A percentile compares a stretch with the other conserved stretches of the same genome.
phyloP scores from a whole-genome alignment of 1,140 invertebrate species.

The Brachionus paranguensis region DNA sequence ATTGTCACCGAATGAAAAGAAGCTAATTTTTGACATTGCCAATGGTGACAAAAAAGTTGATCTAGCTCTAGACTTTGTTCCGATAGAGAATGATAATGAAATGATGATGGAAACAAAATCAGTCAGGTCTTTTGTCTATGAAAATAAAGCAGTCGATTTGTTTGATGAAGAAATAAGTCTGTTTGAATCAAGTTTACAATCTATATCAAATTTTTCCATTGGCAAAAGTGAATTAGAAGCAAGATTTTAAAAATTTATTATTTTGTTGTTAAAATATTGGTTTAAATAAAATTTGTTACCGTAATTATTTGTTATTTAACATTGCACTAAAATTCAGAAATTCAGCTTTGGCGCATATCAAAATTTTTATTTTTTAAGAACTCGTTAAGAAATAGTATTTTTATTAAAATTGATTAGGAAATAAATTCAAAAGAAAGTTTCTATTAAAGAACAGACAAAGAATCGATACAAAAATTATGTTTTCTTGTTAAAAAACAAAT shows the following conservation, averaged over 20 bases:
- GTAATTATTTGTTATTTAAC: too few species aligned
- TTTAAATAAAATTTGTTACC: too few species aligned
- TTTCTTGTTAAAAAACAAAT: too few species aligned
- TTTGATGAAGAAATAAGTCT: neutral
- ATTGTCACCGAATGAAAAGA: conserved; percentile 6
- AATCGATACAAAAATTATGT: too few species aligned
- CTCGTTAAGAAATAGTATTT: too few species aligned
- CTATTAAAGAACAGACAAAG: too few species aligned
- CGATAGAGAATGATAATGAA: neutral
- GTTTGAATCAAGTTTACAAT: neutral
- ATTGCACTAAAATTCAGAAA: too few species aligned
- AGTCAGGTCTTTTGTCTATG: neutral
- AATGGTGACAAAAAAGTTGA: neutral
- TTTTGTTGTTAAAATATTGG: neutral
- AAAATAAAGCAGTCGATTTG: neutral
- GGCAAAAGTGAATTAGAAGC: neutral
- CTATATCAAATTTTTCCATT: neutral
- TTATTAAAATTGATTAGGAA: too few species aligned
- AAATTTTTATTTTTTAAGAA: too few species aligned
- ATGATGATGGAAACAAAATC: neutral
- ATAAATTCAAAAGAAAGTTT: too few species aligned
- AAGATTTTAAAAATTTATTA: neutral
- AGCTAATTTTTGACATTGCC: conserved; percentile 31
- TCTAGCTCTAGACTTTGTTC: neutral
- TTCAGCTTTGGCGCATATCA: too few species aligned